Evolutionary conservation across 2,113 vertebrate genomes (phyloP), one percentile per base, ranked within the genome.

Genomic region (Lucifuga dentata): DNA sequence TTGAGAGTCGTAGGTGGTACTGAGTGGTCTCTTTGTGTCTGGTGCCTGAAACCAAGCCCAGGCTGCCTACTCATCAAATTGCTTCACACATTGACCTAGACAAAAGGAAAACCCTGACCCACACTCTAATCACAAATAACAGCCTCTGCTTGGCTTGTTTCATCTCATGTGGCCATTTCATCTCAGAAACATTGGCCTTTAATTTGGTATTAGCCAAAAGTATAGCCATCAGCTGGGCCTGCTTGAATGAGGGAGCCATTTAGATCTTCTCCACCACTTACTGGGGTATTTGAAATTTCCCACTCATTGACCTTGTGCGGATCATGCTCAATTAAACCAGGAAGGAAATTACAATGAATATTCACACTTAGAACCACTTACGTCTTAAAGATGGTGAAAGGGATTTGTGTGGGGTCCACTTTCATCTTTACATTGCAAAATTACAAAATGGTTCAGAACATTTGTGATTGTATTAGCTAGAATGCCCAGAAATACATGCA

Each of bases 41-140:
- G 44, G 36, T 29, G 62, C 73, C 76, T 69, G 55, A 83, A 81
- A 55, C 40, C 49, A 68, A 80, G 64, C 49, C 56, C 57, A 16
- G 56, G 45, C 63, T 72, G 76, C 60, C 57, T 65, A 36, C 81
- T 84, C 80, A 82, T 86, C 72, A 71, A 78, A 90, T 88, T 83
- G 70, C 72, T 81, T 62, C 49, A 83, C 77, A 86, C 53, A 20
- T 65, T 81, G 78, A 87, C 85, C 85, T 48, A 70, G 61, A 85
- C 80, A 75, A 78, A 90, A 85, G 71, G 68, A 76, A 80, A 83
- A 88, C 68, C 76, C 70, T 84, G 78, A 89, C 80, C 85, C 80
- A 35, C 73, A 72, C 20, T 24, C 61, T 86, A 85, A 89, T 86
- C 62, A 24, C 63, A 85, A 89, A 89, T 85, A 72, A 69, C 68